A percentile compares a stretch with the other conserved stretches of the same genome.
Evolutionary conservation across 1,140 invertebrate species (phyloP).

Genomic region (Bombus waltoni): DNA sequence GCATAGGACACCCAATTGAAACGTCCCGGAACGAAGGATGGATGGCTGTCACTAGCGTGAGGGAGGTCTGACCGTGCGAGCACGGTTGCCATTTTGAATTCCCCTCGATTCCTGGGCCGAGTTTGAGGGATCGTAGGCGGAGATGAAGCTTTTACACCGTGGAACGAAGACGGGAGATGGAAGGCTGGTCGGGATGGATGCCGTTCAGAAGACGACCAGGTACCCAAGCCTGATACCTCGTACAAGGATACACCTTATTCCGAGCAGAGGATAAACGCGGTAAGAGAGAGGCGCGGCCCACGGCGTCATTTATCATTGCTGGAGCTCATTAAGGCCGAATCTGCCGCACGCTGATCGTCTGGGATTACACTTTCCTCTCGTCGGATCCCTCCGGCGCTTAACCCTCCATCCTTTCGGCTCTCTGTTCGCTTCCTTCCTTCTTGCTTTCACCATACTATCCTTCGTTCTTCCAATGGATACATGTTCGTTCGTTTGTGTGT

Average conservation of each 20-base stretch:
- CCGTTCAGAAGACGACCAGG: conserved; percentile 51
- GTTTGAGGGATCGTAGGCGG: conserved; percentile 82
- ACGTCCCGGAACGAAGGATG: conserved; percentile 73
- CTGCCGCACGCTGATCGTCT: conserved; percentile 79
- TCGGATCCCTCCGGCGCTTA: conserved; percentile 69
- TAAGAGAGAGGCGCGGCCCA: conserved; percentile 74
- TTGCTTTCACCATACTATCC: conserved; percentile 36
- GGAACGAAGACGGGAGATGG: conserved; percentile 74
- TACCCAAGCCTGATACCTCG: conserved; percentile 47
- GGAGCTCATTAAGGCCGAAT: conserved; percentile 81
- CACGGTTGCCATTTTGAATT: conserved; percentile 81
- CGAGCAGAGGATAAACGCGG: conserved; percentile 72
- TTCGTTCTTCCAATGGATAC: neutral
- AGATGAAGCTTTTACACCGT: conserved; percentile 78
- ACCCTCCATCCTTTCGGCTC: conserved; percentile 61
- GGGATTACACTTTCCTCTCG: conserved; percentile 77
- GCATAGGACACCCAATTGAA: conserved; percentile 74
- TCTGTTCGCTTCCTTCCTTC: conserved; percentile 26
- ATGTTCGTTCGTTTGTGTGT: neutral
- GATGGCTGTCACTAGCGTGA: conserved; percentile 77
- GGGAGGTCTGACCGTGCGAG: conserved; percentile 53
- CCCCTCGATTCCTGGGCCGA: conserved; percentile 73
- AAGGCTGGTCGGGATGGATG: conserved; percentile 69
- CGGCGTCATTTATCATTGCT: conserved; percentile 80
- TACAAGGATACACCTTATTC: conserved; percentile 74